A percentile compares a stretch with the other conserved stretches of the same genome.
Conservation (phyloP, 2,113 vertebrate species). For the Naja naja region DNA sequence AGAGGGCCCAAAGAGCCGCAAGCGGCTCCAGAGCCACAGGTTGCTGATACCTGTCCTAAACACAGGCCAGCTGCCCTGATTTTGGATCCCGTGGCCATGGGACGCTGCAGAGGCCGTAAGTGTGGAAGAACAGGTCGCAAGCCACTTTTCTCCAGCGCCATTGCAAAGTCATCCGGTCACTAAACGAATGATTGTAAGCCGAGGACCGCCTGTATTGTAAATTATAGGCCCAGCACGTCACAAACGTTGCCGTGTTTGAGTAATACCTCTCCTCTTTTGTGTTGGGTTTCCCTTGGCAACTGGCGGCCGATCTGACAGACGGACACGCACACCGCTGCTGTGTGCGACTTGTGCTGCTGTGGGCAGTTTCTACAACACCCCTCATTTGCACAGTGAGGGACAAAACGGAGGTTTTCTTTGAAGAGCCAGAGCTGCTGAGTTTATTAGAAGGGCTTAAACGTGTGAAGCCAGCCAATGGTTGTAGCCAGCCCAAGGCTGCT, state of each 20-base stretch:
- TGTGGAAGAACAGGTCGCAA: neutral
- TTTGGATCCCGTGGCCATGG: too few species aligned
- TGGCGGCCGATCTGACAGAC: neutral
- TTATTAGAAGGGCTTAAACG: neutral
- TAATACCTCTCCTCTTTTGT: neutral
- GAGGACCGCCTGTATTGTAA: neutral
- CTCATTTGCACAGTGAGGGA: neutral
- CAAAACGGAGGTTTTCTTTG: too few species aligned
- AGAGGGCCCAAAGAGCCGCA: too few species aligned
- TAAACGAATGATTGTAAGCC: neutral
- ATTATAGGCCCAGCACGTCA: neutral
- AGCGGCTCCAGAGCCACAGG: too few species aligned
- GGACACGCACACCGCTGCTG: neutral
- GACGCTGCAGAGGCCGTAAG: too few species aligned
- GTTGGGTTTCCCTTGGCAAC: constrained; percentile 1
- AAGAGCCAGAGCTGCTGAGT: neutral
- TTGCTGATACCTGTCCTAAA: neutral
- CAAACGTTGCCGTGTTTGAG: neutral
- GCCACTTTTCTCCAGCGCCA: neutral
- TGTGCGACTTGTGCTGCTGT: neutral
- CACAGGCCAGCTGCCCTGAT: too few species aligned
- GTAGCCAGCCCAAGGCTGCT: neutral
- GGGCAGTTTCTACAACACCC: neutral
- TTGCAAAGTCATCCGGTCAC: neutral
- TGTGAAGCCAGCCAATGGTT: neutral